These are phyloP conservation scores for Ceratosolen solmsi DNA, from an alignment of 1,140 invertebrate genomes.

Conservation along the genomic window DNA sequence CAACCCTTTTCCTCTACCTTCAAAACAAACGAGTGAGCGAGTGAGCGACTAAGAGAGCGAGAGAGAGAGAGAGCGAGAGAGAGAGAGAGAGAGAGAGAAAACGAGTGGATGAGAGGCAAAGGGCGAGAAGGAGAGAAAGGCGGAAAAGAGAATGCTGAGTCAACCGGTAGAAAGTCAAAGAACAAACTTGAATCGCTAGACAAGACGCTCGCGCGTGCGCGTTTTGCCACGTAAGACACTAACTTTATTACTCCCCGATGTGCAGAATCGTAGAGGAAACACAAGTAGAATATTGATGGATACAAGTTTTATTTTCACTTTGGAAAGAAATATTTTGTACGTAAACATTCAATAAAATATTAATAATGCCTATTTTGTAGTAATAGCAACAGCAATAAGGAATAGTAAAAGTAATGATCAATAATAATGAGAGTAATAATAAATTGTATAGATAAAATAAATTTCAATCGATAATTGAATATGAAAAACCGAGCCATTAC, in stretches of 20 bases:
- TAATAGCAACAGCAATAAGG: too few species aligned
- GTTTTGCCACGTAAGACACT: slow-evolving; percentile 47
- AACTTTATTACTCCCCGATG: slow-evolving; percentile 39
- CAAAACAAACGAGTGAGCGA: not conserved
- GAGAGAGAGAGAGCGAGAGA: not conserved
- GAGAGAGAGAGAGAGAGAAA: too few species aligned
- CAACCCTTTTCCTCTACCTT: not conserved
- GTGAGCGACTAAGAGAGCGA: not conserved
- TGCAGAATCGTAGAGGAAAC: slow-evolving; percentile 9
- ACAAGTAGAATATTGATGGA: not conserved
- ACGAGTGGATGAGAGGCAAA: not conserved
- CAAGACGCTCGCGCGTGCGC: not conserved
- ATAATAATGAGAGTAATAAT: too few species aligned
- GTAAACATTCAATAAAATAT: not conserved
- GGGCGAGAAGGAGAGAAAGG: not conserved
- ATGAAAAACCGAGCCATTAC: too few species aligned
- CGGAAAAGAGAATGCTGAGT: slow-evolving; percentile 11
- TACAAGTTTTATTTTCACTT: not conserved
- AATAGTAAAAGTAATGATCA: too few species aligned
- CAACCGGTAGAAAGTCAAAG: slow-evolving; percentile 35
- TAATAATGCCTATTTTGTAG: too few species aligned
- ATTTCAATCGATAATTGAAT: not conserved
- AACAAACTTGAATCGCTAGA: slow-evolving; percentile 22
- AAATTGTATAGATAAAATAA: not conserved
- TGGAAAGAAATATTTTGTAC: not conserved